These are phyloP conservation scores for Lysiphlebus fabarum DNA, from an alignment of 1,140 invertebrate genomes.

Conservation along the genomic window DNA sequence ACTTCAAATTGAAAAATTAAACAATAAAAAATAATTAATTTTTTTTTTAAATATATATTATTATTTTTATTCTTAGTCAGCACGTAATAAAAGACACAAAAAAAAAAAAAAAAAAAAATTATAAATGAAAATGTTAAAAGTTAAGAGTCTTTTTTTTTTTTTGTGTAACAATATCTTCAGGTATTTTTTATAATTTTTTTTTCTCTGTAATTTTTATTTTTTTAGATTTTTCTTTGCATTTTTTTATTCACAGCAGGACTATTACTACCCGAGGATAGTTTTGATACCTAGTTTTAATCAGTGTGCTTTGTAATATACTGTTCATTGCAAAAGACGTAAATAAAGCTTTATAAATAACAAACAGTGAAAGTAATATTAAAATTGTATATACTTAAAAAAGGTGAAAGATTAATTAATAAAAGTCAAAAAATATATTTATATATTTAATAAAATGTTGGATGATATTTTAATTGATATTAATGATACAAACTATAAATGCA, in stretches of 20 bases:
- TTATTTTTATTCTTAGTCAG: neutral
- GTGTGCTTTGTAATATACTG: neutral
- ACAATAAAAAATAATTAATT: too few relatives aligned
- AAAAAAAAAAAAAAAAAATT: neutral
- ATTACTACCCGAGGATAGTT: neutral
- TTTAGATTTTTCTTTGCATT: neutral
- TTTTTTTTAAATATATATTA: too few relatives aligned
- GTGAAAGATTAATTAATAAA: too few relatives aligned
- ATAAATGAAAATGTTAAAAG: neutral
- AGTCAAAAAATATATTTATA: neutral
- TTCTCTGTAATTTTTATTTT: neutral
- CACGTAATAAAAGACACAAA: slow-evolving; percentile 8
- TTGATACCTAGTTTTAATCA: slow-evolving; percentile 1
- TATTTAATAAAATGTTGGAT: too few relatives aligned
- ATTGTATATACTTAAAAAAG: too few relatives aligned
- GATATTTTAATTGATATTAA: neutral
- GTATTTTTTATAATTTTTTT: slow-evolving; percentile 2
- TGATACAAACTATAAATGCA: slow-evolving; percentile 2
- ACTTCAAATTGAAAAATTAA: too few relatives aligned
- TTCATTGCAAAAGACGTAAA: too few relatives aligned
- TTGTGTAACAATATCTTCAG: neutral
- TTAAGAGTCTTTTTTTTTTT: neutral
- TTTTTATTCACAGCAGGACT: neutral
- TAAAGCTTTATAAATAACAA: too few relatives aligned
- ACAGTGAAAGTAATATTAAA: too few relatives aligned